Conservation (phyloP, 2,797 vertebrate genomes). For the Threskiornis aethiopicus region DNA sequence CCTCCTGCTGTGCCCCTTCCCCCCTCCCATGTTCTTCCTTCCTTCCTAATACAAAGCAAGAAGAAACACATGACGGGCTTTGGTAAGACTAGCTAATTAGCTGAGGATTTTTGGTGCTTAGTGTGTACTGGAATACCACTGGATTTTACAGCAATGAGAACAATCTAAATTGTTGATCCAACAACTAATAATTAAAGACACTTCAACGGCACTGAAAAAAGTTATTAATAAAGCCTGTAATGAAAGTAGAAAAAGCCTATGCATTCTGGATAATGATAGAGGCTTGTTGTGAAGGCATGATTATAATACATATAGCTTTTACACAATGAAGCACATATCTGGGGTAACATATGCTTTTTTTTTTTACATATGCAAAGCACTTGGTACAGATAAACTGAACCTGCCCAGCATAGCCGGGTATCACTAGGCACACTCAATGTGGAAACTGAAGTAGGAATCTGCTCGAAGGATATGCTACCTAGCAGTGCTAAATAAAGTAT, state of each 20-base stretch:
- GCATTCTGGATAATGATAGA: not conserved
- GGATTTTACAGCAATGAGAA: slow-evolving; percentile 31
- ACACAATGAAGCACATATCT: not conserved
- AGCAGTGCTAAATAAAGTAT: not conserved
- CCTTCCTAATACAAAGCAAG: slow-evolving; percentile 18
- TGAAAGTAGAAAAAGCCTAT: not conserved
- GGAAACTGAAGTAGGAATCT: not conserved
- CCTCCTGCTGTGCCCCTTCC: not conserved
- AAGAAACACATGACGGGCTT: slow-evolving; percentile 43
- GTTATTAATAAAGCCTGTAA: not conserved
- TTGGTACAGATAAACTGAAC: not conserved
- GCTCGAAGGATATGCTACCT: not conserved
- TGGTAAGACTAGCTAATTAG: slow-evolving; percentile 30
- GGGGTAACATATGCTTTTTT: not conserved
- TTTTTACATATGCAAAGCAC: not conserved
- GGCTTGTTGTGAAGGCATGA: not conserved
- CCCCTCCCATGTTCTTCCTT: not conserved
- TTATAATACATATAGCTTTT: slow-evolving; percentile 19
- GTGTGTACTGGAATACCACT: not conserved
- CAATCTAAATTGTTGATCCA: not conserved
- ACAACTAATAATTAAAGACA: not conserved
- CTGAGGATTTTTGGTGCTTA: slow-evolving; percentile 20
- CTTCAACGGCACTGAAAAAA: not conserved
- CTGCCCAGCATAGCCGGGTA: not conserved
- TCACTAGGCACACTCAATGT: not conserved